These are phyloP conservation scores for Bucco capensis DNA, from an alignment of 2,113 vertebrate species.

Conservation along the genomic window DNA sequence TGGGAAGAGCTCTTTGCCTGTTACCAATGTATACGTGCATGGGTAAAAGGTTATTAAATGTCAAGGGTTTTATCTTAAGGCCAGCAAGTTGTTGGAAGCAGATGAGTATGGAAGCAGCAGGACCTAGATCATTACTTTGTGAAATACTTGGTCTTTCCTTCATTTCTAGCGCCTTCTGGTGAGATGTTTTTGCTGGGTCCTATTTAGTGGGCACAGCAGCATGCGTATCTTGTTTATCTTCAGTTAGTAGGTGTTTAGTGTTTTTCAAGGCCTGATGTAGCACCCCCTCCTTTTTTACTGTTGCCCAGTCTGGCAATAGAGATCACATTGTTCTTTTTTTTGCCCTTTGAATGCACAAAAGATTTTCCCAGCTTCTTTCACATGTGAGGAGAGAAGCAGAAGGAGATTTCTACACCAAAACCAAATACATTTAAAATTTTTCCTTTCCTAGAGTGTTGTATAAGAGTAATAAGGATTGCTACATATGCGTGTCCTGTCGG, in stretches of 20 bases:
- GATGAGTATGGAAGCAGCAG: background rate
- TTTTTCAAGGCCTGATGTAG: slow-evolving; percentile 45
- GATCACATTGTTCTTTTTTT: slow-evolving; percentile 43
- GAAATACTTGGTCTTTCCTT: background rate
- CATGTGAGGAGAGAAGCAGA: background rate
- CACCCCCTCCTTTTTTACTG: slow-evolving; percentile 23
- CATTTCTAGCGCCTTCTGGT: background rate
- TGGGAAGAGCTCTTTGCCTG: background rate
- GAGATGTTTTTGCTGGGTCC: background rate
- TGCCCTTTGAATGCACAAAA: slow-evolving; percentile 33
- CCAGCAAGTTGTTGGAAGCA: background rate
- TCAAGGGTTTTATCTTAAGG: background rate
- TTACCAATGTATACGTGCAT: background rate
- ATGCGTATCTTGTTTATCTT: background rate
- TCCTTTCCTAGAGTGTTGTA: background rate
- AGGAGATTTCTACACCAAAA: background rate
- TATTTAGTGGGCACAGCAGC: background rate
- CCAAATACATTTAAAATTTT: background rate
- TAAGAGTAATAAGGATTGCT: background rate
- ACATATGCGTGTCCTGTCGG: accelerated
- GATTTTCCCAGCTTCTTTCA: slow-evolving; percentile 29
- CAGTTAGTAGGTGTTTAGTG: slow-evolving; percentile 25
- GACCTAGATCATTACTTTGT: background rate
- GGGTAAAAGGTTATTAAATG: background rate
- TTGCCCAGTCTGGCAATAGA: slow-evolving; percentile 28